Evolutionary conservation across 2,797 vertebrate genomes (phyloP), one percentile per base, ranked within the genome.

Genomic region (Lutjanus campechanus): DNA sequence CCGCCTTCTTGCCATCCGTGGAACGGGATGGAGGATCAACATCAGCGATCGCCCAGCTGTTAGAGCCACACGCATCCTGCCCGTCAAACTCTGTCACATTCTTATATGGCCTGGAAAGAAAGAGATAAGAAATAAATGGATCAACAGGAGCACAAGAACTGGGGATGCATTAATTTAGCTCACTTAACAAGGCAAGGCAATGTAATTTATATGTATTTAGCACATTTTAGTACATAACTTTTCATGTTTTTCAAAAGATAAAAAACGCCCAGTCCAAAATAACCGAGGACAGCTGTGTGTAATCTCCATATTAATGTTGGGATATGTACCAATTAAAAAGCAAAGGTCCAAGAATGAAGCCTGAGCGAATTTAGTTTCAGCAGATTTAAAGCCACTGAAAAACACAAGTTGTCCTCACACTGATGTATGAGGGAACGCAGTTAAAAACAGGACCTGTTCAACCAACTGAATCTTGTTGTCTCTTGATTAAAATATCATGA

Each of bases 41-140:
- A 49, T 99, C 98, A 9, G 97, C 96, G 1, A 99, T 98, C 0
- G 96, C 95, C 98, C 98, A 99, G 90, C 98, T 99, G 90, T 99
- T 99, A 3, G 98, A 99, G 51, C 98, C 98, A 1, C 98, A 99
- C 0, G 98, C 98, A 0, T 99, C 98, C 87, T 99, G 98, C 2
- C 98, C 98, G 0, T 99, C 98, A 1, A 98, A 99, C 93, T 99
- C 98, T 0, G 98, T 99, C 90, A 99, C 97, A 0, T 99, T 99
- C 85, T 90, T 96, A 62, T 95, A 97, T 0, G 97, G 97, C 19
- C 98, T 99, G 90, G 10, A 60, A 3, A 50, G 16, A 71, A 20
- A 43, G 41, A 51, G n/a, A 50, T 76, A 1, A 61, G 49, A 66
- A 17, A 65, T 15, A 20, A n/a, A 63, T 12, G 1, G 12, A 67